Percentiles rank a stretch among this genome's conserved stretches.
Conservation (phyloP, 1,140 invertebrate genomes). For the Lordiphosa stackelbergi region DNA sequence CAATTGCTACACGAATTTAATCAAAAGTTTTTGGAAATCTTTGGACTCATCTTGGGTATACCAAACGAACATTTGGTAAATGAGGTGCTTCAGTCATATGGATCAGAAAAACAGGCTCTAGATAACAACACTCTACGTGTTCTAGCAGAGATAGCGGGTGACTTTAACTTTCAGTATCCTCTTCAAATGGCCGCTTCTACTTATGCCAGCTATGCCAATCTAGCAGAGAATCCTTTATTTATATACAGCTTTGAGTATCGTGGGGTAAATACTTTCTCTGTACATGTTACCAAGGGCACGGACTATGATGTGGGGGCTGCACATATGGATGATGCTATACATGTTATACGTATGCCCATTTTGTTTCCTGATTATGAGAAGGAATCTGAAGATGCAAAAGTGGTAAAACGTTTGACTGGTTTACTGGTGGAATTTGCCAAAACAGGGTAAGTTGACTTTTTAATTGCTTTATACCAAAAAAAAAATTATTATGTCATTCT, state of each 20-base stretch:
- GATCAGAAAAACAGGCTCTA: neutral
- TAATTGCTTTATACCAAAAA: slow-evolving; percentile 26
- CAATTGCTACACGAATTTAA: slow-evolving; percentile 35
- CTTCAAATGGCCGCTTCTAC: slow-evolving; percentile 22
- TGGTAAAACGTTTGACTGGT: slow-evolving; percentile 23
- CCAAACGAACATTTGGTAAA: slow-evolving; percentile 3
- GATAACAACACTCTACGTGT: slow-evolving; percentile 28
- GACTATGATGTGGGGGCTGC: slow-evolving; percentile 29
- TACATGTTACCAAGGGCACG: neutral
- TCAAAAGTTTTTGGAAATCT: slow-evolving; percentile 26
- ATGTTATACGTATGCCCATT: slow-evolving; percentile 28
- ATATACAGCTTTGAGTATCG: slow-evolving; percentile 45
- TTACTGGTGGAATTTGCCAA: slow-evolving; percentile 40
- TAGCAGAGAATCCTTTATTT: slow-evolving; percentile 25
- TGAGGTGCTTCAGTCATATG: slow-evolving; percentile 13
- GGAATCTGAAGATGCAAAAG: slow-evolving; percentile 31
- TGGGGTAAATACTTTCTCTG: neutral
- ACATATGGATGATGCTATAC: slow-evolving; percentile 61
- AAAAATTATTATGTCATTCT: neutral
- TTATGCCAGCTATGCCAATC: slow-evolving; percentile 41
- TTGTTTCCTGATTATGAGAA: slow-evolving; percentile 25
- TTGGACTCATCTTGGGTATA: slow-evolving; percentile 16
- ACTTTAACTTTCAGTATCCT: slow-evolving; percentile 33
- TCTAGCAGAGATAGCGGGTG: slow-evolving; percentile 31
- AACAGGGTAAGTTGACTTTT: slow-evolving; percentile 34